A percentile compares a stretch with the other conserved stretches of the same genome.
Evolutionary conservation across 2,113 vertebrate species (phyloP).

Genomic region (Gambusia affinis): DNA sequence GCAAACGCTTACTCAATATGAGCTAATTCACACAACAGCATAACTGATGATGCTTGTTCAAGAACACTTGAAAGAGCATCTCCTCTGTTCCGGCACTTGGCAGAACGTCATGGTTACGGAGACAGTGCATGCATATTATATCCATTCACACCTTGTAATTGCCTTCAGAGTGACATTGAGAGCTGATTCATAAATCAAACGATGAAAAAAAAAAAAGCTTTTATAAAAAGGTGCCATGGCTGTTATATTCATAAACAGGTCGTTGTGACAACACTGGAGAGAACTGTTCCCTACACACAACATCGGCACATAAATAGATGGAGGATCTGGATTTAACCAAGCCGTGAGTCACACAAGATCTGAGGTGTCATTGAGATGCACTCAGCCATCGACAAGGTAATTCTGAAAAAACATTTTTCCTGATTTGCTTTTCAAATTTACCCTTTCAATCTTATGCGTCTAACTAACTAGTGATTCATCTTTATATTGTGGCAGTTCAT

Average conservation of each 20-base stretch:
- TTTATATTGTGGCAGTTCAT: no score
- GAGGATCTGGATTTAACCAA: constrained; percentile 3
- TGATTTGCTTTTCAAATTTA: not conserved
- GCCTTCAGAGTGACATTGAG: constrained; percentile 70
- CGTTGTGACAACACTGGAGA: constrained; percentile 56
- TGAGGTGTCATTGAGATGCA: constrained; percentile 26
- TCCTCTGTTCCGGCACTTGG: constrained; percentile 66
- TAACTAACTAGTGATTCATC: no score
- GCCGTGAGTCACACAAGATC: constrained; percentile 14
- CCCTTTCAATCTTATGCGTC: no score
- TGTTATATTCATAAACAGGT: constrained; percentile 61
- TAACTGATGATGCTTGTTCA: constrained; percentile 74
- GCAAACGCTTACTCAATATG: constrained; percentile 18
- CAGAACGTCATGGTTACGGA: constrained; percentile 59
- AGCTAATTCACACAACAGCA: constrained; percentile 61
- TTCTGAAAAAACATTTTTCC: not conserved
- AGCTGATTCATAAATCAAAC: constrained; percentile 74
- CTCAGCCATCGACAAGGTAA: constrained; percentile 5
- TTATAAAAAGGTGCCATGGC: constrained; percentile 58
- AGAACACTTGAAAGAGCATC: constrained; percentile 66
- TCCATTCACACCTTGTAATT: constrained; percentile 78
- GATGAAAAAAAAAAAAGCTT: constrained; percentile 25
- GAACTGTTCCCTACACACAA: constrained; percentile 22
- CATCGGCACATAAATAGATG: constrained; percentile 4
- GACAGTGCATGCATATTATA: constrained; percentile 71